Evolutionary conservation across 1,140 invertebrate genomes (phyloP), one percentile per base, ranked within the genome.

Genomic region (Ectropis grisescens): DNA sequence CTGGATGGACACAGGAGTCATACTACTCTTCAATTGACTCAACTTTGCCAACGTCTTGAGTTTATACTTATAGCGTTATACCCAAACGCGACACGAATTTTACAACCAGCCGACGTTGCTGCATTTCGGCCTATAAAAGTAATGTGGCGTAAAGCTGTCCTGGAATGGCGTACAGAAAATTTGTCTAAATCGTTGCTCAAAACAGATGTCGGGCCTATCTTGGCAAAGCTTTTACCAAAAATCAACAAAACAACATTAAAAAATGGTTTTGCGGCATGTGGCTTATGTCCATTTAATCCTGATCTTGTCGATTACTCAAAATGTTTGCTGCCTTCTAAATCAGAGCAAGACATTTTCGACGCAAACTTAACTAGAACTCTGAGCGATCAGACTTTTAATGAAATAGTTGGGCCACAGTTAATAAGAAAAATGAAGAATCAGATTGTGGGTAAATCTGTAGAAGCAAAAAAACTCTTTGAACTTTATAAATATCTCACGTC

Each of bases 1-100:
- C 11, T 72, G 5, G 56, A 75, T 58, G 66, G 62, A 1, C 61
- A 74, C 33, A 53, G 40, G 10, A 60, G 11, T 47, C 66, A 75
- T 32, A 24, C 65, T 3, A 59, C 55, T 2, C 25, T 15, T n/a
- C 11, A 51, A 31, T 25, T 52, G 9, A 31, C 41, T 23, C 12
- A 58, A 29, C 49, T 78, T 14, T 64, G 57, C 42, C 15, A 44
- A 38, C 33, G 52, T 29, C 33, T 55, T 34, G 13, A 43, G 11
- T 66, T 72, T 41, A 48, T 41, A 15, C 40, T 72, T 5, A 50
- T 66, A 11, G 33, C 53, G 5, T 32, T 67, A n/a, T 64, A 64
- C 44, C 58, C 60, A 10, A 72, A 75, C 41, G 41, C 56, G 8
- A 68, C 58, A 3, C 53, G 54, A 33, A 47, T 70, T 11, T 32